phyloP scores from a whole-genome alignment of 1,140 invertebrate species.

The Galendromus occidentalis region DNA sequence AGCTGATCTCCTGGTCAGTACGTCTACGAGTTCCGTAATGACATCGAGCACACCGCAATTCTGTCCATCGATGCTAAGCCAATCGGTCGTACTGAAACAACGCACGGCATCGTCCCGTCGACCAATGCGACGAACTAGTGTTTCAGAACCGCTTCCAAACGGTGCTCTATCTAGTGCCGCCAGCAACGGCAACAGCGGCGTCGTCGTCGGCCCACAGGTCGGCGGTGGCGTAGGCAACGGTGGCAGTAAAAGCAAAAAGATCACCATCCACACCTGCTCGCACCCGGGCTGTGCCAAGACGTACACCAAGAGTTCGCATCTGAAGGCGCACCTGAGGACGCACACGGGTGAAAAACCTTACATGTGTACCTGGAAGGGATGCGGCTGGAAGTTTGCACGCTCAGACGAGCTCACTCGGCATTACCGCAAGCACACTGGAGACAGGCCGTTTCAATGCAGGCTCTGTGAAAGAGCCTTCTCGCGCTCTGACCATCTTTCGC shows the following conservation, averaged over 20 bases:
- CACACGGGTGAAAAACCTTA: constrained; percentile 44
- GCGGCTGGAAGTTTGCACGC: constrained; percentile 38
- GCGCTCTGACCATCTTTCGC: constrained; percentile 34
- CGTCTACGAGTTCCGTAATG: not conserved
- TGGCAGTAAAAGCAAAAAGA: constrained; percentile 23
- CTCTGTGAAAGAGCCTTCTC: constrained; percentile 32
- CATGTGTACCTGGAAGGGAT: constrained; percentile 36
- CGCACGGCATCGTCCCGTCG: constrained; percentile 19
- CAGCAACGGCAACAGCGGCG: constrained; percentile 19
- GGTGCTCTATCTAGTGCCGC: not conserved
- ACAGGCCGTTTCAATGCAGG: constrained; percentile 28
- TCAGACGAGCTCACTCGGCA: constrained; percentile 39
- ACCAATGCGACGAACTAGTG: constrained; percentile 17
- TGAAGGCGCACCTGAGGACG: constrained; percentile 43
- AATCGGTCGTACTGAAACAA: not conserved
- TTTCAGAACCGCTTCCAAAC: not conserved
- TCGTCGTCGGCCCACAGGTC: constrained; percentile 29
- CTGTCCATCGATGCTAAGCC: not conserved
- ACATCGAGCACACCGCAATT: not conserved
- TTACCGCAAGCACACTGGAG: constrained; percentile 30
- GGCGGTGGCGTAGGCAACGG: constrained; percentile 11
- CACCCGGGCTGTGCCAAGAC: constrained; percentile 45
- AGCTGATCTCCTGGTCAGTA: constrained; percentile 26
- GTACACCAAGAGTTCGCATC: constrained; percentile 49
- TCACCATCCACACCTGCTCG: constrained; percentile 38